A percentile compares a stretch with the other conserved stretches of the same genome.
phyloP scores from a whole-genome alignment of 2,113 vertebrate species.

The Oncorhynchus nerka region DNA sequence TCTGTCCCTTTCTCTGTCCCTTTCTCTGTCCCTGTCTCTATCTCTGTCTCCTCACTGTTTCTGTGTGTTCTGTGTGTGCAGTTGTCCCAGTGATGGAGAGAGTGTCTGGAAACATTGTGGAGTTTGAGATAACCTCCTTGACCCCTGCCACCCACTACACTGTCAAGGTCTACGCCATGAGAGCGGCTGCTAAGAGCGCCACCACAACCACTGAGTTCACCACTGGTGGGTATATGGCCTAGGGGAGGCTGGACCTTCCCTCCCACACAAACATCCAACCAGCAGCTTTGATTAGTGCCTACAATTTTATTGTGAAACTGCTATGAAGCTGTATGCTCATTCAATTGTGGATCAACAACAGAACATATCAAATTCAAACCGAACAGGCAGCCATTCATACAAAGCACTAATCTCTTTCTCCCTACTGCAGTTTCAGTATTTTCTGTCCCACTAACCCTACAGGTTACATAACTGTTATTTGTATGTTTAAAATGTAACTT shows the following conservation, averaged over 20 bases:
- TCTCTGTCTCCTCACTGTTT: not conserved
- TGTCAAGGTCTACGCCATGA: constrained; percentile 83
- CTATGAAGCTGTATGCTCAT: too few relatives aligned
- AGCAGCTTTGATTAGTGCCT: too few relatives aligned
- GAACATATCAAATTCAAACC: too few relatives aligned
- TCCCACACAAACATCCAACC: not conserved
- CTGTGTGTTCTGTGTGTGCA: constrained; percentile 48
- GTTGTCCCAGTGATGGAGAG: constrained; percentile 82
- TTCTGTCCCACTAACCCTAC: too few relatives aligned
- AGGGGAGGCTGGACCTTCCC: not conserved
- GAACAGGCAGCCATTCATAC: too few relatives aligned
- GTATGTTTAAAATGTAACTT: too few relatives aligned
- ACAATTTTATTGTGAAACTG: too few relatives aligned
- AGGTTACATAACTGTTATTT: too few relatives aligned
- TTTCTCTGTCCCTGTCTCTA: not conserved
- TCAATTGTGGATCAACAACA: too few relatives aligned
- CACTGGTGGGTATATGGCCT: constrained; percentile 76
- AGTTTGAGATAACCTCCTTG: constrained; percentile 84
- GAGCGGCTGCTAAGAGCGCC: constrained; percentile 83
- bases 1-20: too few relatives aligned
- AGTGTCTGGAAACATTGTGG: constrained; percentile 89
- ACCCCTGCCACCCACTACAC: constrained; percentile 85
- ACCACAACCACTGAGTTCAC: constrained; percentile 83
- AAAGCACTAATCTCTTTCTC: too few relatives aligned
- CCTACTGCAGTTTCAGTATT: too few relatives aligned